Percentiles rank a stretch among this genome's conserved stretches.
These are phyloP conservation scores for Danio choprae DNA, from an alignment of 2,797 vertebrate species.

Conservation along the genomic window DNA sequence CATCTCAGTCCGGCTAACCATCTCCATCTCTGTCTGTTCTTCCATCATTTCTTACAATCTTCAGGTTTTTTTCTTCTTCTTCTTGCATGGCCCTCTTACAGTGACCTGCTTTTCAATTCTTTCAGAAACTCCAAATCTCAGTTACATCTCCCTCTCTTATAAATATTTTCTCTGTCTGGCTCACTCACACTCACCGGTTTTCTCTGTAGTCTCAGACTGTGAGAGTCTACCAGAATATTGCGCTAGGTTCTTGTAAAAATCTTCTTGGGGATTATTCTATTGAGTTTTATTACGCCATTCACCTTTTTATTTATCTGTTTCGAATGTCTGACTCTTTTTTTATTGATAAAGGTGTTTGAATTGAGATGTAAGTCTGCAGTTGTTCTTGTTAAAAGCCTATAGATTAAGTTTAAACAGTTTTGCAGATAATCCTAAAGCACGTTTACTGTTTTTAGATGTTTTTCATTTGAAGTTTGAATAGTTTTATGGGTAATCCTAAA, in stretches of 20 bases:
- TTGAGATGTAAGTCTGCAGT: background rate
- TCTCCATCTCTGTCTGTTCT: conserved; percentile 38
- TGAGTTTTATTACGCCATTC: background rate
- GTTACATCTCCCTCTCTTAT: conserved; percentile 30
- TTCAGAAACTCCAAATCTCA: conserved; percentile 40
- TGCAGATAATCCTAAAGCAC: conserved; percentile 1
- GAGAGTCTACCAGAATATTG: conserved; percentile 6
- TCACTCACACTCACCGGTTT: conserved; percentile 15
- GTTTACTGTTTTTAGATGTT: background rate
- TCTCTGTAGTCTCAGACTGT: conserved; percentile 23
- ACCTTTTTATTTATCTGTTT: background rate
- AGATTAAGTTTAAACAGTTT: conserved; percentile 1
- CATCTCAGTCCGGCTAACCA: conserved; percentile 27
- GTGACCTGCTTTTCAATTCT: conserved; percentile 38
- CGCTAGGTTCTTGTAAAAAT: conserved; percentile 10
- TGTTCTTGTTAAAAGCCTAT: conserved; percentile 3
- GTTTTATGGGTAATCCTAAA: conserved; percentile 2
- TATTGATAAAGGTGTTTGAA: background rate
- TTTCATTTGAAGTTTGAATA: background rate
- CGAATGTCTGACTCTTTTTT: background rate
- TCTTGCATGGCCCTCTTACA: conserved; percentile 25
- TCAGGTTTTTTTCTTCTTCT: conserved; percentile 52
- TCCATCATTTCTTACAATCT: conserved; percentile 21
- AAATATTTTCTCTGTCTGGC: conserved; percentile 42
- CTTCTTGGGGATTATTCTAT: background rate